phyloP scores from a whole-genome alignment of 2,113 vertebrate species.

The Leucopsar rothschildi region DNA sequence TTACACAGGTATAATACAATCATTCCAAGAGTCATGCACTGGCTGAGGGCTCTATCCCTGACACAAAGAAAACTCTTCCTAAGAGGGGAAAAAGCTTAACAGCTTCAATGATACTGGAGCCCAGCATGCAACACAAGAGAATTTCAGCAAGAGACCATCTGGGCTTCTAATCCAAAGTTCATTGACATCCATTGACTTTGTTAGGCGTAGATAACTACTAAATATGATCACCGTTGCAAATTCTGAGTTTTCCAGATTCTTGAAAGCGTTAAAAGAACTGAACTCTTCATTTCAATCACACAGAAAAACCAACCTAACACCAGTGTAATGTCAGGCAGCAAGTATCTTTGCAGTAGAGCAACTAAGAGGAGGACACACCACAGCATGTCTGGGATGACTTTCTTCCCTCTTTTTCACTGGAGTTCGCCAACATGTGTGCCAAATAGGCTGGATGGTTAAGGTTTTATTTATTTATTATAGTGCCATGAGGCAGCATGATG shows the following conservation, averaged over 20 bases:
- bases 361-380: neutral
- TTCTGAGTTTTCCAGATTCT: neutral
- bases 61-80: neutral
- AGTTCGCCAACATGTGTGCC: neutral
- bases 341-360: neutral
- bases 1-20: neutral
- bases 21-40: neutral
- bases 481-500: neutral
- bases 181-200: neutral
- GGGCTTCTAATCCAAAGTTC: neutral
- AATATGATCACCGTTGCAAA: neutral
- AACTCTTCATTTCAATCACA: neutral
- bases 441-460: neutral
- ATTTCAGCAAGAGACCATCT: neutral
- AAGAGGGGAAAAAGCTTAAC: neutral
- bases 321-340: neutral
- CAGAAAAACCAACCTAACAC: neutral
- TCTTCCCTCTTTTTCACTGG: neutral
- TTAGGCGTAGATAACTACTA: neutral
- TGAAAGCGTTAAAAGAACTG: neutral
- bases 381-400: neutral
- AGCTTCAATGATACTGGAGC: fast-evolving
- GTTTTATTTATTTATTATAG: neutral
- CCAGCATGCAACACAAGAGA: neutral
- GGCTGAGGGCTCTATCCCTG: neutral